Evolutionary conservation across 2,797 vertebrate species (phyloP).

Genomic region (Neoniphon sammara): DNA sequence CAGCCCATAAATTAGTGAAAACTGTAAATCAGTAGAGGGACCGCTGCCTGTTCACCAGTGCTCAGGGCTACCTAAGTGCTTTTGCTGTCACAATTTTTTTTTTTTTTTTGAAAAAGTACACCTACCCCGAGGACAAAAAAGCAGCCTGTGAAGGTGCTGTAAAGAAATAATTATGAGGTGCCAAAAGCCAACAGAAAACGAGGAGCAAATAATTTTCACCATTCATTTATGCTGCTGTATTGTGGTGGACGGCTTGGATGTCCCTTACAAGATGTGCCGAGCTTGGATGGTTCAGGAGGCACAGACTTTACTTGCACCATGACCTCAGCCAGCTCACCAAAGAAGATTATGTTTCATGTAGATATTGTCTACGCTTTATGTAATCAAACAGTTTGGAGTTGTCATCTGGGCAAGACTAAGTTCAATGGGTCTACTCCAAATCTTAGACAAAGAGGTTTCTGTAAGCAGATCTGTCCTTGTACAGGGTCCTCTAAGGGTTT

Average conservation of each 20-base stretch:
- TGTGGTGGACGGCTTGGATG: constrained; percentile 22
- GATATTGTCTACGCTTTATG: background rate
- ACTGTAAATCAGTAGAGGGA: constrained; percentile 24
- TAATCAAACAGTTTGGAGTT: background rate
- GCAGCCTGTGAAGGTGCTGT: background rate
- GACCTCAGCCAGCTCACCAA: background rate
- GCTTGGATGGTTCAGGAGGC: constrained; percentile 25
- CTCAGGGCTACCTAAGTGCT: background rate
- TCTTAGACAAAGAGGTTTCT: constrained; percentile 1
- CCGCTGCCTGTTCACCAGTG: constrained; percentile 1
- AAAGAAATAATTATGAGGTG: constrained; percentile 14
- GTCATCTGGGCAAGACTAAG: background rate
- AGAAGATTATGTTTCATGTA: background rate
- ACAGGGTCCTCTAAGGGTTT: constrained; percentile 4
- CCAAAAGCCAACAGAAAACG: constrained; percentile 35
- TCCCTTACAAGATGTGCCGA: too few species aligned
- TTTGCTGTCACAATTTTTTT: background rate
- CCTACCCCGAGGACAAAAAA: background rate
- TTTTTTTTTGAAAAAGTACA: constrained; percentile 32
- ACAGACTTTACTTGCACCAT: background rate
- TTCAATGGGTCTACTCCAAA: background rate
- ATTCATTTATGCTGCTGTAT: constrained; percentile 22
- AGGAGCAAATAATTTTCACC: constrained; percentile 7
- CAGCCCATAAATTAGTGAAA: constrained; percentile 14
- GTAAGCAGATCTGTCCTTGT: constrained; percentile 19